These are phyloP conservation scores for Alouatta palliata DNA, from an alignment of 2,113 vertebrate species.

Conservation along the genomic window DNA sequence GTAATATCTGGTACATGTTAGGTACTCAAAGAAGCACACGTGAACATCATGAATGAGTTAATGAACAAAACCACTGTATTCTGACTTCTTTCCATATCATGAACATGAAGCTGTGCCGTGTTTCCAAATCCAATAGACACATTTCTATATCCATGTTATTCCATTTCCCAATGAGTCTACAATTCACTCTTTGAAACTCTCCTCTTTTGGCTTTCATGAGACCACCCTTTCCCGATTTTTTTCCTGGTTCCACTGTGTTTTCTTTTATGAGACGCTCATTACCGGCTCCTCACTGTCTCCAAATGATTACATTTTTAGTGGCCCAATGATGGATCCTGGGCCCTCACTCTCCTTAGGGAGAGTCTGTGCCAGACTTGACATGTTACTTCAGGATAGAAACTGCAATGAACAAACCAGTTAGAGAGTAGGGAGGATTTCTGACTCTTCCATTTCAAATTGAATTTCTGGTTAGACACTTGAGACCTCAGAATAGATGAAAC, in stretches of 20 bases:
- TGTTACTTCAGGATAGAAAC: neutral
- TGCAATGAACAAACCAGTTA: neutral
- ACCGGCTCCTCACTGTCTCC: neutral
- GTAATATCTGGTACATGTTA: neutral
- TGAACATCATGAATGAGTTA: neutral
- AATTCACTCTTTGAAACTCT: neutral
- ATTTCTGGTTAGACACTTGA: neutral
- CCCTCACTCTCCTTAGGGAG: neutral
- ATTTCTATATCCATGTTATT: neutral
- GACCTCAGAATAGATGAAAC: conserved; percentile 22
- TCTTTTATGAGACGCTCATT: neutral
- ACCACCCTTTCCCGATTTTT: neutral
- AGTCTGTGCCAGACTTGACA: neutral
- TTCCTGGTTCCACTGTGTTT: neutral
- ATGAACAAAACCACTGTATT: neutral
- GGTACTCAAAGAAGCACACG: neutral
- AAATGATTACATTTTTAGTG: neutral
- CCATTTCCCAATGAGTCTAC: neutral
- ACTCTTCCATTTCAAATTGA: neutral
- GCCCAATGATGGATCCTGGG: neutral
- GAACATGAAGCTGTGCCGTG: neutral
- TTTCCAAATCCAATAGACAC: neutral
- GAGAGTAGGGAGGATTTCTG: neutral
- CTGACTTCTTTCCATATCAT: neutral
- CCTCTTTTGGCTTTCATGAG: neutral